Base-by-base conservation (phyloP, 2,113 vertebrate genomes). In the Tupaia chinensis region DNA sequence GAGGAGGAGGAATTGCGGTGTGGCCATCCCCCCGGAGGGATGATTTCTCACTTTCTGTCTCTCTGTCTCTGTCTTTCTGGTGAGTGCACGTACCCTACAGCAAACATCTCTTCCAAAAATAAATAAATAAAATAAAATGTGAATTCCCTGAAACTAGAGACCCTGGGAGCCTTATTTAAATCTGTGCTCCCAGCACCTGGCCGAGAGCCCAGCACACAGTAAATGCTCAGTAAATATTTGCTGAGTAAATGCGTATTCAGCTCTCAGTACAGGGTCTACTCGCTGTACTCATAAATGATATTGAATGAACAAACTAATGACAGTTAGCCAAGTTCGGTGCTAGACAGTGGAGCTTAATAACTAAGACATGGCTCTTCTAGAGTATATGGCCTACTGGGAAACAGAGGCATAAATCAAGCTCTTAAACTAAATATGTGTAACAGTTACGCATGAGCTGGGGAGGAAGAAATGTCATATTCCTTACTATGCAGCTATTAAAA, bases 141-240 rank as follows among this genome's bases (percentile, higher is more conserved):
- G 58, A 85, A 32, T 54, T 20, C 79, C 61, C 34, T 70, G 54
- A 89, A 20, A 93, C 58, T 82, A 32, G 53, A 81, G 53, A 63
- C 53, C 32, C 78, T 32, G 70, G 32, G 56, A 68, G 16, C 53
- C 72, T 65, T 34, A 29, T 69, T 86, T 56, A 32, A 65, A 72
- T 83, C 53, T 82, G 17, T 91, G 83, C 77, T 60, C 53, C 44
- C 58, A 22, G 66, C 16, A 34, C 70, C 76, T 60, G 56, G 73
- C 82, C 76, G 61, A 14, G 63, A 61, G 29, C 83, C 79, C 22
- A 13, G 20, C 44, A 66, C 66, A 60, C n/a, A 3, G 11, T 34
- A 72, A 86, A 61, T 65, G 84, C 73, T 96, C 73, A 80, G 73
- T 60, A 91, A 95, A 81, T 88, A 70, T 85, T 81, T 95, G 32